These are phyloP conservation scores for Protosalanx chinensis DNA, from an alignment of 2,797 vertebrate genomes.

Conservation along the genomic window DNA sequence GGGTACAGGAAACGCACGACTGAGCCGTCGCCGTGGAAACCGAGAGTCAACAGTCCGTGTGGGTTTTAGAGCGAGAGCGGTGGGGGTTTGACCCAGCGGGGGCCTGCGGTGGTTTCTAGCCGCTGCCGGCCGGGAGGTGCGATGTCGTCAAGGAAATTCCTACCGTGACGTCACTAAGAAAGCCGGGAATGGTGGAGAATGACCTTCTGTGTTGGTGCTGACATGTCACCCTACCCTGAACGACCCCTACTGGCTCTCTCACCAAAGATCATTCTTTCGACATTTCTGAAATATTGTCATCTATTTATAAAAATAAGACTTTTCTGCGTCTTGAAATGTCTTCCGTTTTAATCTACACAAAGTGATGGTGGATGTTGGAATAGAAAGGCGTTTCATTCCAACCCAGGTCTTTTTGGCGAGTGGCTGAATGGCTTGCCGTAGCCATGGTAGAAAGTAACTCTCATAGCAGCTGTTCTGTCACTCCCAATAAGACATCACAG, in stretches of 20 bases:
- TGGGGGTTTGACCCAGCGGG: neutral
- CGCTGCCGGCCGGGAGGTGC: neutral
- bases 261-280: neutral
- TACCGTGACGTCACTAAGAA: neutral
- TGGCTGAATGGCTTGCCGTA: neutral
- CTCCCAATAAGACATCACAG: slow-evolving; percentile 11
- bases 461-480: neutral
- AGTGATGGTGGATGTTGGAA: too few relatives aligned
- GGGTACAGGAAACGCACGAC: neutral
- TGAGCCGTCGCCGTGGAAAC: neutral
- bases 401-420: too few relatives aligned
- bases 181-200: neutral
- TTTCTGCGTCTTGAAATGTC: too few relatives aligned
- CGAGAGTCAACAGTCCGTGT: neutral
- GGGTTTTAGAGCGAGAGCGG: neutral
- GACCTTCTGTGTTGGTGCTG: neutral
- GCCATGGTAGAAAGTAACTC: neutral
- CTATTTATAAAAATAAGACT: too few relatives aligned
- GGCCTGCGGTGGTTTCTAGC: neutral
- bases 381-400: too few relatives aligned
- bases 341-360: too few relatives aligned
- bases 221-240: neutral
- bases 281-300: too few relatives aligned
- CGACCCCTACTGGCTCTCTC: neutral
- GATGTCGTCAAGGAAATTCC: neutral